Conservation (phyloP, 2,888 invertebrate species). For the Hetaerina titia region DNA sequence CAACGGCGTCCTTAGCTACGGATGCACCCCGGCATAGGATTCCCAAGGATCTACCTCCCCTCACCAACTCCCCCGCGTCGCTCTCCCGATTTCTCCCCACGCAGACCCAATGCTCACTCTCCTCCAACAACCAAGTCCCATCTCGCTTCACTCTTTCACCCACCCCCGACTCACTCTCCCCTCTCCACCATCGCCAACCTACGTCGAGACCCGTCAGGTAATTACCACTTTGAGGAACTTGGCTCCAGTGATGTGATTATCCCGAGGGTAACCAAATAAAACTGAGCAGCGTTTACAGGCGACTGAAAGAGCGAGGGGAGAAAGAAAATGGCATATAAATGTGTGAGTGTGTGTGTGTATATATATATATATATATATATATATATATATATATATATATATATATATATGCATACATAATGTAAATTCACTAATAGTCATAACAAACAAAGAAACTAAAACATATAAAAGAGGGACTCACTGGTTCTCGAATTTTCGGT, state of each 20-base stretch:
- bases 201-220: neutral
- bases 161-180: too few species aligned
- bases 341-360: too few species aligned
- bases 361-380: too few species aligned
- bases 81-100: neutral
- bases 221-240: slow-evolving; percentile 59
- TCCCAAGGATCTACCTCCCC: too few species aligned
- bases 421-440: too few species aligned
- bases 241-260: slow-evolving; percentile 63
- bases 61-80: neutral
- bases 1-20: neutral
- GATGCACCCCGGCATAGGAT: too few species aligned
- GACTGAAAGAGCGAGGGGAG: neutral
- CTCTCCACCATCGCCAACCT: neutral
- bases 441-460: too few species aligned
- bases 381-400: too few species aligned
- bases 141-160: neutral
- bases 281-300: slow-evolving; percentile 46
- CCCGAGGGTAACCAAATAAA: slow-evolving; percentile 61
- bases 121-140: neutral
- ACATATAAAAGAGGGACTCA: too few species aligned
- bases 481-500: too few species aligned
- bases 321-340: neutral
- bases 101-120: neutral
- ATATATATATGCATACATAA: too few species aligned